These are phyloP conservation scores for Lithophane ornitopus DNA, from an alignment of 2,888 invertebrate species.

Conservation along the genomic window DNA sequence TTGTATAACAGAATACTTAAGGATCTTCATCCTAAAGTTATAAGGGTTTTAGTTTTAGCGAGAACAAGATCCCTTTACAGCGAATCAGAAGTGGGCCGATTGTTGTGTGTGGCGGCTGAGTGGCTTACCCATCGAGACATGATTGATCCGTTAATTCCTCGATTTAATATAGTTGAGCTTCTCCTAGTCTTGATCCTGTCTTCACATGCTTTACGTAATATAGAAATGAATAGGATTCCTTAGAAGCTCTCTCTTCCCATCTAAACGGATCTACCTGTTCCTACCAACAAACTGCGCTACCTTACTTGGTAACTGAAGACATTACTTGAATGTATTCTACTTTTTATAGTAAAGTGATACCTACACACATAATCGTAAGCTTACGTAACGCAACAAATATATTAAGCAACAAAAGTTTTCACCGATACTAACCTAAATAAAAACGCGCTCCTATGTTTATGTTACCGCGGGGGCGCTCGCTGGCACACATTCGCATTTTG, in stretches of 20 bases:
- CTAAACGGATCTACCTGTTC: not conserved
- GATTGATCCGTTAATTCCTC: not conserved
- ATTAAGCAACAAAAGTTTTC: constrained; percentile 14
- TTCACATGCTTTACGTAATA: not conserved
- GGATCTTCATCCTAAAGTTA: constrained; percentile 43
- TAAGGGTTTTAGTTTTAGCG: constrained; percentile 23
- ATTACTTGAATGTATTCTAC: not conserved
- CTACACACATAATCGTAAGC: constrained; percentile 21
- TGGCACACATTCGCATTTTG: constrained; percentile 44
- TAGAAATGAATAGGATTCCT: not conserved
- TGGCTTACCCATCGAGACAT: not conserved
- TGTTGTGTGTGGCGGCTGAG: not conserved
- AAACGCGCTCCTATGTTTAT: constrained; percentile 24
- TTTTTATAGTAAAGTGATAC: not conserved
- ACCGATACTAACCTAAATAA: constrained; percentile 33
- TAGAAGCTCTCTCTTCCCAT: not conserved
- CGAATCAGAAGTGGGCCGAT: not conserved
- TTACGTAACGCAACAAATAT: constrained; percentile 36
- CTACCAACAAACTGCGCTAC: not conserved
- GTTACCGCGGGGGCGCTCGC: not conserved
- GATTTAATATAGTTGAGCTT: not conserved
- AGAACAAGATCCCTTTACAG: constrained; percentile 5
- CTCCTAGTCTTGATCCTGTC: not conserved
- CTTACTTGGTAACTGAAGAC: not conserved
- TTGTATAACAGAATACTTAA: constrained; percentile 52